Percentiles rank a stretch among this genome's conserved stretches.
These are phyloP conservation scores for Melanchra persicariae DNA, from an alignment of 2,888 invertebrate genomes.

Conservation along the genomic window DNA sequence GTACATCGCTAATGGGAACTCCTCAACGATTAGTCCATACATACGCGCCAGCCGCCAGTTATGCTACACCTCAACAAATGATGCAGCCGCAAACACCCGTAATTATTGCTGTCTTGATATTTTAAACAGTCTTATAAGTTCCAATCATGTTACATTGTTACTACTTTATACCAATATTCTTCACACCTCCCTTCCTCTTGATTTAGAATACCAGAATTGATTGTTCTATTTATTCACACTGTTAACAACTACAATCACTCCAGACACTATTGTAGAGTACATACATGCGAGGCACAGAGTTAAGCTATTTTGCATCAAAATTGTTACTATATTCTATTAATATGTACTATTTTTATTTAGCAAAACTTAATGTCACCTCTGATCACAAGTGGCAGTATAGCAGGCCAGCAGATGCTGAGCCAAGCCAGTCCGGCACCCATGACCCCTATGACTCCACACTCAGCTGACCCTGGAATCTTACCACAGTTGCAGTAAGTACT, in stretches of 20 bases:
- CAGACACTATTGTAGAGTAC: background rate
- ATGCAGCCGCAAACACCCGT: conserved; percentile 98
- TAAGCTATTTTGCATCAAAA: background rate
- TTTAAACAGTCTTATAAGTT: background rate
- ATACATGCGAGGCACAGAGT: background rate
- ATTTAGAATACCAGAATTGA: background rate
- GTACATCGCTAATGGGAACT: conserved; percentile 91
- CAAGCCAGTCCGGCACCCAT: conserved; percentile 94
- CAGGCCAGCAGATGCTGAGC: conserved; percentile 91
- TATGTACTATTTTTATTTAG: conserved; percentile 76
- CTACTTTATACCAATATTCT: background rate
- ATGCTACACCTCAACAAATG: conserved; percentile 95
- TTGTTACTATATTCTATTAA: background rate
- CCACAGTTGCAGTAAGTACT: conserved; percentile 97
- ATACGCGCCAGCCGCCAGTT: conserved; percentile 94
- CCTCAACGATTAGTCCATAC: conserved; percentile 94
- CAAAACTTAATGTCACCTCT: conserved; percentile 97
- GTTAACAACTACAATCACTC: background rate
- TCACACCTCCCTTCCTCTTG: background rate
- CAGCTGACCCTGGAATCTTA: conserved; percentile 97
- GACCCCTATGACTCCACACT: conserved; percentile 97
- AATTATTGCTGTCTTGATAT: conserved; percentile 66
- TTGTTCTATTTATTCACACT: background rate
- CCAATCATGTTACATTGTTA: background rate
- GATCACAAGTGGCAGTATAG: conserved; percentile 91